Base-by-base conservation (phyloP, 2,888 invertebrate species). In the Lasioglossum figueresi region DNA sequence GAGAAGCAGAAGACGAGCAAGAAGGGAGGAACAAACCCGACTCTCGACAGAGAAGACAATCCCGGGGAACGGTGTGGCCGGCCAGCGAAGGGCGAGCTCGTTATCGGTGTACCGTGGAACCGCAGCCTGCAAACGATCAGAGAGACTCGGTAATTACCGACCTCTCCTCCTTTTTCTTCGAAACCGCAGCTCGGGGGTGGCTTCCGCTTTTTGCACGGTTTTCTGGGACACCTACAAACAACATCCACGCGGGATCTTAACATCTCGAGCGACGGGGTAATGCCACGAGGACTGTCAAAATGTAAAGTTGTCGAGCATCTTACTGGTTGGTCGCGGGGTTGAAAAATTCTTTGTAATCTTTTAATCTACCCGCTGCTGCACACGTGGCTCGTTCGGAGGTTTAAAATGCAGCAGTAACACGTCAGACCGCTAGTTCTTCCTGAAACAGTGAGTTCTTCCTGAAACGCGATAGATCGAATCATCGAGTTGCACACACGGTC, bases 71-170 rank as follows among this genome's bases (percentile, higher is more conserved):
- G 34, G 31, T 19, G 31, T 66, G 66, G 66, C 31, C 66, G 31
- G 75, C 19, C 52, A 19, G 74, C 63, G 71, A 71, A 74, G 81
- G 34, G 77, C 74, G 27, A 78, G 31, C 80, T 86, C 84, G 80
- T 84, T 84, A 86, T 79, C 84, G 86, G 85, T 74, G 81, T 76
- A 66, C 75, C 77, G 74, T 48, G 68, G 45, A 40, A 85, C 86
- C 86, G 81, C 84, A 81, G 74, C 73, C 37, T 31, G 78, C 52
- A 84, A 75, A 59, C 43, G 48, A 72, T 66, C 77, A 27, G 63
- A 66, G 78, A 74, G 73, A 68, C 73, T 37, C 76, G 34, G 63
- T 83, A 83, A 85, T 83, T 83, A 80, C 79, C n/a, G 52, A 31
- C 59, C 80, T 8, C 6, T 83, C 40, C 59, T 19, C 66, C 45